Conservation (phyloP, 2,888 invertebrate species). For the Zonitis immaculata region DNA sequence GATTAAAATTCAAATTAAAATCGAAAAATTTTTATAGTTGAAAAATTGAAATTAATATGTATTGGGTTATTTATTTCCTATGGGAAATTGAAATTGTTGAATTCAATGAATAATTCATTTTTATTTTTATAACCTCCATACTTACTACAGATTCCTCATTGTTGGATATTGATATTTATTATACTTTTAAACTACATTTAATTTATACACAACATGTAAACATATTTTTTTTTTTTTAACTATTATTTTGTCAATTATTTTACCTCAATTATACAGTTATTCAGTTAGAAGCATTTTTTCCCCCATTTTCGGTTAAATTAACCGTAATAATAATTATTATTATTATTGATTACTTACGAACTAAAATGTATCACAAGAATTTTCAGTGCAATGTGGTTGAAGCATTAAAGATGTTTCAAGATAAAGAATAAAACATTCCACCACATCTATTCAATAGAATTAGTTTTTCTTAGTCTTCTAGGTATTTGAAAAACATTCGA, state of each 20-base stretch:
- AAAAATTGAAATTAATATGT: background rate
- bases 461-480: no score
- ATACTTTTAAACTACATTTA: slow-evolving; percentile 22
- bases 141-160: slow-evolving; percentile 21
- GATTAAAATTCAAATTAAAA: no score
- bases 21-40: background rate
- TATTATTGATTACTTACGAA: slow-evolving; percentile 15
- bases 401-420: no score
- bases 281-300: slow-evolving; percentile 43
- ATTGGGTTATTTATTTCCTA: background rate
- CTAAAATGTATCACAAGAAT: slow-evolving; percentile 29
- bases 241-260: no score
- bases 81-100: background rate
- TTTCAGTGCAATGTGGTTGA: slow-evolving; percentile 22
- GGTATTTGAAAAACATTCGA: no score
- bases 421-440: slow-evolving; percentile 1
- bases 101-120: slow-evolving; percentile 22
- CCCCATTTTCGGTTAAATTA: slow-evolving; percentile 32
- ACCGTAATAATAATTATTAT: slow-evolving; percentile 20
- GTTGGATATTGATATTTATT: slow-evolving; percentile 24
- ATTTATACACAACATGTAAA: slow-evolving; percentile 40
- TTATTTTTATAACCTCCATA: no score
- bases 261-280: slow-evolving; percentile 27
- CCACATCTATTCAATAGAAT: slow-evolving; percentile 13
- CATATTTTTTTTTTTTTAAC: slow-evolving; percentile 34